Evolutionary conservation across 2,797 vertebrate genomes (phyloP).

Genomic region (Gallirallus australis): DNA sequence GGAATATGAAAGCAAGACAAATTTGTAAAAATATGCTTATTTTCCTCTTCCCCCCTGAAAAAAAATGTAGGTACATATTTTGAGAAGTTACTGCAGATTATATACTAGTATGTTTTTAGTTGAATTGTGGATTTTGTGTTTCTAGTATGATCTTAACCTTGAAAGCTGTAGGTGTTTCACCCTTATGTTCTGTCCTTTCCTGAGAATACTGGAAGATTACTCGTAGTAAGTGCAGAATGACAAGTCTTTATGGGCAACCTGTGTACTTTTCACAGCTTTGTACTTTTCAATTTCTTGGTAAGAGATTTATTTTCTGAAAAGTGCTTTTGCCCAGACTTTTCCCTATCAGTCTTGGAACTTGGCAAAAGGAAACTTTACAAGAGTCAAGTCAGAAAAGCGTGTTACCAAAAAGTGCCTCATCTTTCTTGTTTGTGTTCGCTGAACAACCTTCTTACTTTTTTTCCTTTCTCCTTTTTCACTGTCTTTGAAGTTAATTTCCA

Average conservation of each 20-base stretch:
- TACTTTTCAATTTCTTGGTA: not conserved
- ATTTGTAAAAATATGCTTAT: not conserved
- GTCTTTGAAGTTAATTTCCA: not conserved
- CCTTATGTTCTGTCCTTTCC: not conserved
- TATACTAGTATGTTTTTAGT: rapidly evolving
- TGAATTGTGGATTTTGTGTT: not conserved
- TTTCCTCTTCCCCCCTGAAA: not conserved
- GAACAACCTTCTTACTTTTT: not conserved
- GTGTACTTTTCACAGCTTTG: not conserved
- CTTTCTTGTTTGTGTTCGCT: not conserved
- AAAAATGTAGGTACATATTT: not conserved
- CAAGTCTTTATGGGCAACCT: not conserved
- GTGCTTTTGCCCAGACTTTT: not conserved
- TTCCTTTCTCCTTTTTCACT: not conserved
- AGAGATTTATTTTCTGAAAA: not conserved
- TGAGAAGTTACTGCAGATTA: not conserved
- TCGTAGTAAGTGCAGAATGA: not conserved
- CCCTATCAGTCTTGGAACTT: not conserved
- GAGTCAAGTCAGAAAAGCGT: not conserved
- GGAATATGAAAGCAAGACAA: not conserved
- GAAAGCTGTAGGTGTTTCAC: not conserved
- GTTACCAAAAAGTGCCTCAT: not conserved
- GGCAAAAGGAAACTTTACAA: not conserved
- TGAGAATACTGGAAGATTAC: not conserved
- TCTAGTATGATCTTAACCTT: not conserved